Conservation (phyloP, 2,113 vertebrate genomes). For the Mesembrinibis cayennensis region DNA sequence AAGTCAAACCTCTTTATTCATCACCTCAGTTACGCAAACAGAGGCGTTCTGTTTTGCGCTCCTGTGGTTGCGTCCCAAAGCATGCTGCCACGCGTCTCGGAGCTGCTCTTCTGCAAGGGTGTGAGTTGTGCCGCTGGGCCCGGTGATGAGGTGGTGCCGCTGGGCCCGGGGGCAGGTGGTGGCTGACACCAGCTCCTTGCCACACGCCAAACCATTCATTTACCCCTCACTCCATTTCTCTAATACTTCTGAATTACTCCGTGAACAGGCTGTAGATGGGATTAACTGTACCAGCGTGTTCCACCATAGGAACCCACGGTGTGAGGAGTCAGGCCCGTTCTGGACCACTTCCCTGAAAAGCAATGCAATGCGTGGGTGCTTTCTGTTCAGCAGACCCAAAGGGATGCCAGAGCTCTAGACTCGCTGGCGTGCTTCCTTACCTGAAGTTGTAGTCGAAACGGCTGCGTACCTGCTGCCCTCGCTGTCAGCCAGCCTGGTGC, state of each 20-base stretch:
- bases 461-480: rapidly evolving
- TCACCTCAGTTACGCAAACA: not conserved
- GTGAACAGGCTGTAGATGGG: not conserved
- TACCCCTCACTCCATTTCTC: not conserved
- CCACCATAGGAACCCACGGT: rapidly evolving
- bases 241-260: not conserved
- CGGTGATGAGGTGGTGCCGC: not conserved
- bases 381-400: not conserved
- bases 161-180: not conserved
- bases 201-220: not conserved
- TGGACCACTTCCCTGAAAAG: not conserved
- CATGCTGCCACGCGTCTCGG: not conserved
- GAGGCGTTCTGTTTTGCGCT: not conserved
- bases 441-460: not conserved
- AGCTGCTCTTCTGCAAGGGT: not conserved
- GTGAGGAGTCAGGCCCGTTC: not conserved
- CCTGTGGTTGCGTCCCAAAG: not conserved
- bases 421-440: rapidly evolving
- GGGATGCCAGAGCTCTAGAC: not conserved
- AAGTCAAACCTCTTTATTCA: not conserved
- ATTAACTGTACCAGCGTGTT: too few species aligned
- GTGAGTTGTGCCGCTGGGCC: not conserved
- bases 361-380: not conserved
- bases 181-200: not conserved
- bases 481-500: not conserved